These are phyloP conservation scores for Caracal caracal DNA, from an alignment of 2,113 vertebrate genomes.

Conservation along the genomic window DNA sequence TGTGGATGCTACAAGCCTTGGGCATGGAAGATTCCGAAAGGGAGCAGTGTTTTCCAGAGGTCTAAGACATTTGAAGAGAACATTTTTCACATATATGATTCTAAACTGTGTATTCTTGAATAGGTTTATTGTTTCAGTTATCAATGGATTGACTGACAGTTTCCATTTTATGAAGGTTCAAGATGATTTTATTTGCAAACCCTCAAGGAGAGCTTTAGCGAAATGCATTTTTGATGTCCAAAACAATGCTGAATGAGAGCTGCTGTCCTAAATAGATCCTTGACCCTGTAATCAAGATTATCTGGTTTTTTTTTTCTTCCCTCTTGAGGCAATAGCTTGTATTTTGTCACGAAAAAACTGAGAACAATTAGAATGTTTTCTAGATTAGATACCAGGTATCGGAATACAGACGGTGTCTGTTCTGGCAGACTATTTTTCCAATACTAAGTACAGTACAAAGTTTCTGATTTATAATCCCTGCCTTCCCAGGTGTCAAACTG, in stretches of 20 bases:
- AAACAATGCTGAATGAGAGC: constrained; percentile 11
- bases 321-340: constrained; percentile 23
- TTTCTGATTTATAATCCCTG: constrained; percentile 35
- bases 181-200: constrained; percentile 7
- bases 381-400: constrained; percentile 73
- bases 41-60: background rate
- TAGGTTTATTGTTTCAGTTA: background rate
- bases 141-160: background rate
- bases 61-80: background rate
- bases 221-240: background rate
- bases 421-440: constrained; percentile 63
- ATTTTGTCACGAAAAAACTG: constrained; percentile 71
- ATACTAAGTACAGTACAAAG: constrained; percentile 46
- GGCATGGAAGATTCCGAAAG: background rate
- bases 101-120: background rate
- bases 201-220: background rate
- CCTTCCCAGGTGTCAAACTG: background rate
- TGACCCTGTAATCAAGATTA: constrained; percentile 56
- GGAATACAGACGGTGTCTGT: constrained; percentile 41
- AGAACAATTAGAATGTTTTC: constrained; percentile 68
- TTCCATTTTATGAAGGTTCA: background rate
- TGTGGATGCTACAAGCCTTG: background rate
- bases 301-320: background rate
- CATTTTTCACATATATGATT: background rate
- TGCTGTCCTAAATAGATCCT: constrained; percentile 29